These are phyloP conservation scores for Leptonema lineaticorne DNA, from an alignment of 1,140 invertebrate species.

Conservation along the genomic window DNA sequence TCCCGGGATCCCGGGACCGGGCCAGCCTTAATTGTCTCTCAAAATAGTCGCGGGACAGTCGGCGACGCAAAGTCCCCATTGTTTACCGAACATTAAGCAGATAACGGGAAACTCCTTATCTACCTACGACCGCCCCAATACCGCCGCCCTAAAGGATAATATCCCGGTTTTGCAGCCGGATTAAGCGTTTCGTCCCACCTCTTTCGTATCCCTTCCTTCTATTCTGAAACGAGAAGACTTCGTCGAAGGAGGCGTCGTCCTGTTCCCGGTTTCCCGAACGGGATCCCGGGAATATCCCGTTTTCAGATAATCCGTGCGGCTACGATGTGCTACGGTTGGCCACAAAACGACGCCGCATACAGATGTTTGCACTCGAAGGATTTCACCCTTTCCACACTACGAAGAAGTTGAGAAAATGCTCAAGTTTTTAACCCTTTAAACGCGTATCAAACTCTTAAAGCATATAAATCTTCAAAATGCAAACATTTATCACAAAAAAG, in stretches of 20 bases:
- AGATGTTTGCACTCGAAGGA: constrained; percentile 41
- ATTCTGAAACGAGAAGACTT: constrained; percentile 40
- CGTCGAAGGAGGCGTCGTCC: too few relatives aligned
- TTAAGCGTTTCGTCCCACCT: constrained; percentile 28
- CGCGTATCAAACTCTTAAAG: too few relatives aligned
- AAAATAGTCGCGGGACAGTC: constrained; percentile 38
- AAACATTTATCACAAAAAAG: too few relatives aligned
- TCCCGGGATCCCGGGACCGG: constrained; percentile 5
- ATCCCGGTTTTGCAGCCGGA: constrained; percentile 40
- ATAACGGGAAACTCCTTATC: constrained; percentile 48
- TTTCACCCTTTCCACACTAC: not conserved
- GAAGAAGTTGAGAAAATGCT: too few relatives aligned
- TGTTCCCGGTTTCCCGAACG: too few relatives aligned
- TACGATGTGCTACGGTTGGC: constrained; percentile 34
- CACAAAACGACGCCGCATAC: constrained; percentile 39
- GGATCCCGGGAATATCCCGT: too few relatives aligned
- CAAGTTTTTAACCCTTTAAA: too few relatives aligned
- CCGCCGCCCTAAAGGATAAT: constrained; percentile 32
- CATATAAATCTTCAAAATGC: too few relatives aligned
- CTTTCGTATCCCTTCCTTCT: too few relatives aligned
- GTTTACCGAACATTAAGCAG: constrained; percentile 61
- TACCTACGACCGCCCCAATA: constrained; percentile 21
- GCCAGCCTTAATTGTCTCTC: constrained; percentile 38
- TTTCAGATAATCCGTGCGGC: constrained; percentile 34
- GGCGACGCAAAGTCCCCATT: constrained; percentile 48